Base-by-base conservation (phyloP, 2,113 vertebrate genomes). In the Gopherus flavomarginatus region DNA sequence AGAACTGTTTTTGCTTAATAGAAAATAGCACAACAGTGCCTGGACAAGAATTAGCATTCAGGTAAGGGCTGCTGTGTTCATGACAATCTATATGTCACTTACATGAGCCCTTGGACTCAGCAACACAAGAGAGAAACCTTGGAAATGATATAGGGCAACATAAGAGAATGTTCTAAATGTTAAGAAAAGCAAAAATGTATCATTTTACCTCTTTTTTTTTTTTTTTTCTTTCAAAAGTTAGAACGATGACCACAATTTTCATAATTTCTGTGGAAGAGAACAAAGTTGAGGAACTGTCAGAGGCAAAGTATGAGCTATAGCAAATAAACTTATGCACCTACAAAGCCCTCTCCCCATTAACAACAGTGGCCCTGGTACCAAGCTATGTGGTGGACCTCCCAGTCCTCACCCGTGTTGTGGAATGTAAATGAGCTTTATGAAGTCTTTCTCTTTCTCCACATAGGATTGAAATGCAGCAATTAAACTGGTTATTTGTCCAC, bases 61-160 rank as follows among this genome's bases (percentile, higher is more conserved):
- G 91, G 24, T 62, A 49, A 56, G 26, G 69, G 19, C 11, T n/a
- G 5, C 12, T 81, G 3, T 1, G 21, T 81, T 31, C 35, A 56
- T 19, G 47, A 14, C 84, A 38, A 50, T 44, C 22, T 22, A 35
- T 38, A 8, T 0, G 0, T 65, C 57, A n/a, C 2, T 81, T 79
- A 44, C 13, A 62, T 13, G 9, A 4, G 21, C 21, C 72, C 14
- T 12, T n/a, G 50, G 53, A 62, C 38, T 44, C 85, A 42, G 62
- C 14, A 84, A 21, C 72, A 38, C 21, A 82, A 50, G 6, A 62
- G 31, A 57, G 92, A 88, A 83, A 78, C 0, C 8, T n/a, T 19
- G 29, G 79, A 11, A 88, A 72, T 86, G 1, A 5, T n/a, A 26
- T 31, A 31, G 26, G 22, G 56, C 17, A 91, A 94, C 92, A 85